A percentile compares a stretch with the other conserved stretches of the same genome.
Conservation (phyloP, 2,888 invertebrate species). For the Argyra leucocephala region DNA sequence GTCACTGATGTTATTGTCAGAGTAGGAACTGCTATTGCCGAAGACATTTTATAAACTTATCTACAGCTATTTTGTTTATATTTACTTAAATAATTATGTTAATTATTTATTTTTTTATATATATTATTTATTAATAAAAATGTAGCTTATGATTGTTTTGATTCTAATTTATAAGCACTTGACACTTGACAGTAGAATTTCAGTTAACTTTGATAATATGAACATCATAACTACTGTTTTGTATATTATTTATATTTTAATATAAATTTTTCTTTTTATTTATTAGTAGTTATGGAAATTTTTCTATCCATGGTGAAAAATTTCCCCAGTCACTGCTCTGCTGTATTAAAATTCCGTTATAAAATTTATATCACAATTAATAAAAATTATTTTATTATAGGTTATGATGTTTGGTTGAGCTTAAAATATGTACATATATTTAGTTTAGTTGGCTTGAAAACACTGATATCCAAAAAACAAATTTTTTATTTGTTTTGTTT, state of each 20-base stretch:
- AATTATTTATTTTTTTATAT: no score
- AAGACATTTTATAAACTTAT: not conserved
- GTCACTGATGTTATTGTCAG: slow-evolving; percentile 10
- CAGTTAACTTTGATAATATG: not conserved
- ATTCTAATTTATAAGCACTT: not conserved
- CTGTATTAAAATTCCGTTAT: no score
- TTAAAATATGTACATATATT: not conserved
- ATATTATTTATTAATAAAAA: no score
- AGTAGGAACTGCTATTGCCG: not conserved
- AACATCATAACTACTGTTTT: not conserved
- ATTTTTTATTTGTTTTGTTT: no score
- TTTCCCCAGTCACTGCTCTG: not conserved
- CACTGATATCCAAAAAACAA: no score
- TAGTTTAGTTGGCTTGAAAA: no score
- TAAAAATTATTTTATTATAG: not conserved
- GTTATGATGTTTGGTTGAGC: not conserved
- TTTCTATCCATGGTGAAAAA: slow-evolving; percentile 3
- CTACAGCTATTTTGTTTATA: not conserved
- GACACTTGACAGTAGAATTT: not conserved
- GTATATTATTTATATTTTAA: not conserved
- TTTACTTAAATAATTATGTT: no score
- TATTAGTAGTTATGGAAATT: not conserved
- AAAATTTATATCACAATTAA: not conserved
- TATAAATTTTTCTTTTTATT: not conserved
- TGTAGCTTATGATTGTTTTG: no score